Percentiles rank a stretch among this genome's conserved stretches.
Evolutionary conservation across 2,888 invertebrate genomes (phyloP).

Genomic region (Patella depressa): DNA sequence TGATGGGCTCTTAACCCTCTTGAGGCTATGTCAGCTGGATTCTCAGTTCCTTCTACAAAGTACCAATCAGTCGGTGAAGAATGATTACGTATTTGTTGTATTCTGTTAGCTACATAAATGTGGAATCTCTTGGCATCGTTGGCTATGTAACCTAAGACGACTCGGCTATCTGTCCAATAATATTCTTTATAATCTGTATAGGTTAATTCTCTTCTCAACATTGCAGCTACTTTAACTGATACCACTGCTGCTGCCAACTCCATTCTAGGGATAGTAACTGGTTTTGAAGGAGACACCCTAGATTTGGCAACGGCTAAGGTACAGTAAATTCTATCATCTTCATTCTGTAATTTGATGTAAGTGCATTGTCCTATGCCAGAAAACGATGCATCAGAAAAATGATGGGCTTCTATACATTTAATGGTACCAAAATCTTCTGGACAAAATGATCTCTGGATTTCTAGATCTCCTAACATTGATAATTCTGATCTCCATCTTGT

Average conservation of each 20-base stretch:
- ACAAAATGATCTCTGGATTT: neutral
- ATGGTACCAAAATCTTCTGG: neutral
- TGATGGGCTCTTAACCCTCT: constrained; percentile 22
- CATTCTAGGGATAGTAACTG: neutral
- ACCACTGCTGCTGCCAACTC: neutral
- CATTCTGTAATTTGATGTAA: constrained; percentile 6
- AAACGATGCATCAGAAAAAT: constrained; percentile 10
- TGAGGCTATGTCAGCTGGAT: constrained; percentile 20
- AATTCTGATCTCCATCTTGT: constrained; percentile 13
- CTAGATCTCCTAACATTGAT: neutral
- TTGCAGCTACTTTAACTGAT: neutral
- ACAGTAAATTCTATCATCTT: neutral
- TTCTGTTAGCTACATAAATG: neutral
- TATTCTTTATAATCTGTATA: neutral
- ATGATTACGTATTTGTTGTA: neutral
- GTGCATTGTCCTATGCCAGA: constrained; percentile 3
- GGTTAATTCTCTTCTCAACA: neutral
- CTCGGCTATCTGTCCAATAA: neutral
- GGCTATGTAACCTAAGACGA: neutral
- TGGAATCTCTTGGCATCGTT: neutral
- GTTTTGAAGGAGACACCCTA: neutral
- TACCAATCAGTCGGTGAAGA: neutral
- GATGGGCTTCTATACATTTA: neutral
- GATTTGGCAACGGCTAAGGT: neutral
- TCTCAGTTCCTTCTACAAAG: neutral